Evolutionary conservation across 2,113 vertebrate genomes (phyloP).

Genomic region (Hippocampus barbouri): DNA sequence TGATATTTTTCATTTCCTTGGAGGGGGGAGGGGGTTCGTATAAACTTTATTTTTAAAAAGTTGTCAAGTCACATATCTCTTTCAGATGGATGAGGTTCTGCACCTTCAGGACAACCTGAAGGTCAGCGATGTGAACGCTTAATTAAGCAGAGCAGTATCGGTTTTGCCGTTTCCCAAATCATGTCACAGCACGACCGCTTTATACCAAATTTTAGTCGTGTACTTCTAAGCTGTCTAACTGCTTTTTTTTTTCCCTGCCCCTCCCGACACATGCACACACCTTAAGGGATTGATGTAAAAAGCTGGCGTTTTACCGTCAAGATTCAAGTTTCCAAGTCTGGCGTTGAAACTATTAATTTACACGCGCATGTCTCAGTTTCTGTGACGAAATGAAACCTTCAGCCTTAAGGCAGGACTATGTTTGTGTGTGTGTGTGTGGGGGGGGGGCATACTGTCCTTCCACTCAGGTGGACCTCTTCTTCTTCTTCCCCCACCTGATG

Average conservation of each 20-base stretch:
- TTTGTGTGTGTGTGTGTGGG: constrained; percentile 20
- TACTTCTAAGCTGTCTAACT: constrained; percentile 8
- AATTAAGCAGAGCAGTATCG: not conserved
- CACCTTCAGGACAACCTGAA: constrained; percentile 5
- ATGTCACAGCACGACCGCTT: not conserved
- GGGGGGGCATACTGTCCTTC: constrained; percentile 34
- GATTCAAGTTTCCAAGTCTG: constrained; percentile 26
- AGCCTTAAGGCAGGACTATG: constrained; percentile 27
- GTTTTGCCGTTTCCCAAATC: not conserved
- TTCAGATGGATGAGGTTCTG: not conserved
- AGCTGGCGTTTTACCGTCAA: constrained; percentile 33
- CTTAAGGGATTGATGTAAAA: constrained; percentile 18
- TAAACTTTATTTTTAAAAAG: not conserved
- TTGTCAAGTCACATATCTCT: not conserved
- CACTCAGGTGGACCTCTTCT: constrained; percentile 61
- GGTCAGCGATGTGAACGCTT: not conserved
- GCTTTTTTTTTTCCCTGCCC: not conserved
- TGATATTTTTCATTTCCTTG: constrained; percentile 1
- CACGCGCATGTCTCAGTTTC: constrained; percentile 39
- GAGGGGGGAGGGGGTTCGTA: too few relatives aligned
- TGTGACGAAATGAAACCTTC: constrained; percentile 31
- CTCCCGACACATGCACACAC: too few relatives aligned
- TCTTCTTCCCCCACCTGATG: constrained; percentile 43
- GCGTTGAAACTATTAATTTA: constrained; percentile 35
- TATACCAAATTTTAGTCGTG: constrained; percentile 4